phyloP scores from a whole-genome alignment of 2,888 invertebrate species.

The Galerucella calmariensis region DNA sequence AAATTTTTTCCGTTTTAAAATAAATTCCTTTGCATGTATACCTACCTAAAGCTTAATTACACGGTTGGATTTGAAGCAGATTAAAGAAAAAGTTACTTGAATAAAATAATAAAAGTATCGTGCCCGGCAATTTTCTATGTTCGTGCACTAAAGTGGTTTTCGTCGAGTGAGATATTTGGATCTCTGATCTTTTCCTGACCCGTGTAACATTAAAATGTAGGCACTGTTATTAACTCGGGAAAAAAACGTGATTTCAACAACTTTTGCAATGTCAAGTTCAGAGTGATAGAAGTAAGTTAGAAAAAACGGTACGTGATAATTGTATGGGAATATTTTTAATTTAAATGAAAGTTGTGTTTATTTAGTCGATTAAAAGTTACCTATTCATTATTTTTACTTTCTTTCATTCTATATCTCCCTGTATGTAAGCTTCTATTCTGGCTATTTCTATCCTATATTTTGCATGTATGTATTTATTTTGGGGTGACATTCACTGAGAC shows the following conservation, averaged over 20 bases:
- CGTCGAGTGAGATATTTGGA: slow-evolving; percentile 10
- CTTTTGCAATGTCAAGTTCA: slow-evolving; percentile 20
- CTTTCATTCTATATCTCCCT: too few relatives aligned
- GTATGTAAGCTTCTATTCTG: too few relatives aligned
- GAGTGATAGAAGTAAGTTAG: not conserved
- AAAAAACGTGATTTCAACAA: slow-evolving; percentile 10
- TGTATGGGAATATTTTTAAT: slow-evolving; percentile 6
- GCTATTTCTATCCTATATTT: too few relatives aligned
- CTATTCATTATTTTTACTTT: not conserved
- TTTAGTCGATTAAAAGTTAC: not conserved
- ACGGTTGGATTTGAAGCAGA: not conserved
- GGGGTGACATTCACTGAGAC: too few relatives aligned
- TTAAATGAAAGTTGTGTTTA: not conserved
- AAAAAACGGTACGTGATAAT: slow-evolving; percentile 7
- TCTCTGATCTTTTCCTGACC: slow-evolving; percentile 12
- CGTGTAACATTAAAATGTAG: slow-evolving; percentile 11
- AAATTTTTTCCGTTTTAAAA: not conserved
- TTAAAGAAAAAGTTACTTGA: not conserved
- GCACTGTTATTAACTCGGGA: slow-evolving; percentile 10
- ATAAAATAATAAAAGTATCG: slow-evolving; percentile 1
- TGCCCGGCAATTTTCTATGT: slow-evolving; percentile 15
- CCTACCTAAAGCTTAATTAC: slow-evolving; percentile 8
- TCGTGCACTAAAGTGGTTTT: slow-evolving; percentile 16
- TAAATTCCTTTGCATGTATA: not conserved
- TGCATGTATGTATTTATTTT: too few relatives aligned